Conservation (phyloP, 2,888 invertebrate genomes). For the Temnothorax rugatulus region DNA sequence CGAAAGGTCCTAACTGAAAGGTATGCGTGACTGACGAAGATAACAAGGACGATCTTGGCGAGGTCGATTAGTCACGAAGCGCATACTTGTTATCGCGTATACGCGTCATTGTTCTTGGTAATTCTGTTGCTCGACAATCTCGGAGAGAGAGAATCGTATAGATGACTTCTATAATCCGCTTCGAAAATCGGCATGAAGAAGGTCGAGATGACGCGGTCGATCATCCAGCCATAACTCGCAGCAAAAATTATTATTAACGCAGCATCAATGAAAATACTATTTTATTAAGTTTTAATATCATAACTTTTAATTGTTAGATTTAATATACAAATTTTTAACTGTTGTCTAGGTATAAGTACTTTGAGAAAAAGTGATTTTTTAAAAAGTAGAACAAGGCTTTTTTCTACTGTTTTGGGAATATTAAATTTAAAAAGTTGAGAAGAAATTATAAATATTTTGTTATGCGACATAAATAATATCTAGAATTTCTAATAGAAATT, state of each 20-base stretch:
- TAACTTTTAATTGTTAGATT: background rate
- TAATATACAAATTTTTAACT: background rate
- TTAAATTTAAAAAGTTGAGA: background rate
- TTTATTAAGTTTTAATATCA: background rate
- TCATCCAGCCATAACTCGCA: background rate
- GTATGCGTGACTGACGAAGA: conserved; percentile 58
- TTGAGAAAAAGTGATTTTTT: background rate
- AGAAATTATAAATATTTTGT: background rate
- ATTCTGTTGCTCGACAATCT: conserved; percentile 41
- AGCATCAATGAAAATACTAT: background rate
- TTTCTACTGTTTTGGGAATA: background rate
- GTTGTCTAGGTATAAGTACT: background rate
- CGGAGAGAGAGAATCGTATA: conserved; percentile 5
- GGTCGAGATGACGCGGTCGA: background rate
- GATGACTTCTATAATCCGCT: conserved; percentile 8
- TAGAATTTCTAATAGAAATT: background rate
- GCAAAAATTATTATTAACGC: background rate
- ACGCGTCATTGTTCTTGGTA: conserved; percentile 73
- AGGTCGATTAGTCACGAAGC: conserved; percentile 71
- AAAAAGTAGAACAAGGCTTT: background rate
- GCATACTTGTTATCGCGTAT: conserved; percentile 67
- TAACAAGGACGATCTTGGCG: conserved; percentile 68
- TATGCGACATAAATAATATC: background rate
- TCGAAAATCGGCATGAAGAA: conserved; percentile 16
- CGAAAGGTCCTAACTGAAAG: background rate